Evolutionary conservation across 1,140 invertebrate genomes (phyloP).

Genomic region (Pogonus chalceus): DNA sequence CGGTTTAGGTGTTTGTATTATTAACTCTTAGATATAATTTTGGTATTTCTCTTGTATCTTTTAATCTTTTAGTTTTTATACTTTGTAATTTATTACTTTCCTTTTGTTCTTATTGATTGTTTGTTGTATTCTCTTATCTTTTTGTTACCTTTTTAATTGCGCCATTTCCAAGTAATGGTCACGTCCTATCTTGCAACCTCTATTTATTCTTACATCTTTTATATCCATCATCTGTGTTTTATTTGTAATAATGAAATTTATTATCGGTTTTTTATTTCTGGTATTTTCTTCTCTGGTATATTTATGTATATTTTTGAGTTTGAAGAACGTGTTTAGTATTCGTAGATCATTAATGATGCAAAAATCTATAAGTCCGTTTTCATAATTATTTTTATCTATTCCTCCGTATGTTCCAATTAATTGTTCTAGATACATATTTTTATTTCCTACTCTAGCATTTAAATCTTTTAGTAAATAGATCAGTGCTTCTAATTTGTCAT

Average conservation of each 20-base stretch:
- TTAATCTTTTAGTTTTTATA: slow-evolving; percentile 1
- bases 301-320: slow-evolving; percentile 16
- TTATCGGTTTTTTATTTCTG: slow-evolving; percentile 19
- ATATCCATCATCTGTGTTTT: slow-evolving; percentile 11
- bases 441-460: no score
- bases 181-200: slow-evolving; percentile 16
- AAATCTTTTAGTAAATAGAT: no score
- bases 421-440: no score
- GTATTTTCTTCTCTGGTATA: slow-evolving; percentile 13
- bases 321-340: slow-evolving; percentile 11
- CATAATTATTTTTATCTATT: slow-evolving; percentile 16
- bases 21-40: neutral
- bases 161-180: slow-evolving; percentile 16
- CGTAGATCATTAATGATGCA: slow-evolving; percentile 11
- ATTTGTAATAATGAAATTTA: slow-evolving; percentile 16
- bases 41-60: neutral
- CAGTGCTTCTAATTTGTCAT: no score
- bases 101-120: slow-evolving; percentile 3
- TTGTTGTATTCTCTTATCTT: neutral
- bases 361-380: slow-evolving; percentile 10
- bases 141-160: slow-evolving; percentile 11
- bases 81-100: slow-evolving; percentile 5
- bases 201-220: slow-evolving; percentile 15
- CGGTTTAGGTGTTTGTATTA: neutral
- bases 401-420: no score